A percentile compares a stretch with the other conserved stretches of the same genome.
These are phyloP conservation scores for Brachyptera putata DNA, from an alignment of 2,888 invertebrate genomes.

Conservation along the genomic window DNA sequence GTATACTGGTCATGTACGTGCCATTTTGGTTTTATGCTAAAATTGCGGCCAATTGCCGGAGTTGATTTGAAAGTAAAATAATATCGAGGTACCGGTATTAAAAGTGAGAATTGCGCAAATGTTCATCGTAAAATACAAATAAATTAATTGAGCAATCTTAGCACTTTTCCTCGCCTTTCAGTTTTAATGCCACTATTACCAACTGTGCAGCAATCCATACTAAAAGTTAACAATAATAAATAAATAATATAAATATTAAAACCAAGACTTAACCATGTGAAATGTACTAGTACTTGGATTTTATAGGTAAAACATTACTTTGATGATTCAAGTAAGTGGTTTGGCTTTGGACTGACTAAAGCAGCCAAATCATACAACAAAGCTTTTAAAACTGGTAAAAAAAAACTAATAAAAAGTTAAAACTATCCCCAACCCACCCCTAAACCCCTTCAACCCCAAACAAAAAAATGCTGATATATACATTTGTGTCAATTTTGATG, in stretches of 20 bases:
- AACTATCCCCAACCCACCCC: not conserved
- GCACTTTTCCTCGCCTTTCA: not conserved
- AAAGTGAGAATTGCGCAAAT: not conserved
- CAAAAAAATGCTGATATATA: not conserved
- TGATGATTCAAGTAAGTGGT: not conserved
- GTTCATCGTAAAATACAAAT: not conserved
- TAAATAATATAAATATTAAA: not conserved
- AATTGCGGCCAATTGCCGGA: not conserved
- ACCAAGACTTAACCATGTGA: not conserved
- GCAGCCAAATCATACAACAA: slow-evolving; percentile 14
- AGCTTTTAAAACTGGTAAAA: slow-evolving; percentile 22
- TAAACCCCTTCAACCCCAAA: not conserved
- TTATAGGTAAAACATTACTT: not conserved
- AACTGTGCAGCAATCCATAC: not conserved
- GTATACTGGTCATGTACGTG: not conserved
- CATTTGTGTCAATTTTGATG: slow-evolving; percentile 11
- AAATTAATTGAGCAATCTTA: not conserved
- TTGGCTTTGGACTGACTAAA: slow-evolving; percentile 13
- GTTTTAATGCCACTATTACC: not conserved
- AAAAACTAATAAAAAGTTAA: slow-evolving; percentile 4
- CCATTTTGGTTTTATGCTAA: too few relatives aligned
- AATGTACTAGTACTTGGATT: not conserved
- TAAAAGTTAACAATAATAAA: not conserved
- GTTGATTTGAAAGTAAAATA: not conserved
- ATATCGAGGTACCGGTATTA: not conserved